Base-by-base conservation (phyloP, 2,888 invertebrate species). In the Aplocera efformata region DNA sequence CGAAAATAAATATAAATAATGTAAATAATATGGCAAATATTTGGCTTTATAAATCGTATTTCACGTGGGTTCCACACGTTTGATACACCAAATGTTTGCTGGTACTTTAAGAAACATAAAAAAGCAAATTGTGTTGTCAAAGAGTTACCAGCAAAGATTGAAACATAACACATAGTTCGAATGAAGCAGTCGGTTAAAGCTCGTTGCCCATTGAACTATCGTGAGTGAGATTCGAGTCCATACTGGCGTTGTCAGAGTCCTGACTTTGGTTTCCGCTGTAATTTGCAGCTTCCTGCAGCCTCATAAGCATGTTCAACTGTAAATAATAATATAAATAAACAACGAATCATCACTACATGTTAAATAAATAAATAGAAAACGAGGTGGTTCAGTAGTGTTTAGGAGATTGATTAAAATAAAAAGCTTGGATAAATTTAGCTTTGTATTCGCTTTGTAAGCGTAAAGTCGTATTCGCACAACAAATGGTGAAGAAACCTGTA, bases 271-370 rank as follows among this genome's bases (percentile, higher is more conserved):
- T 94, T 66, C 95, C 95, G 60, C 95, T 94, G 84, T 96, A 96
- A 82, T 96, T 97, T 31, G 98, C 97, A 13, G 97, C 98, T 86
- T 98, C 98, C 88, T 98, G 98, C 32, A 98, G 90, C 56, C 97
- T 91, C 96, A 97, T 97, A 69, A 98, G 83, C 98, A 98, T 98
- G 70, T 96, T 98, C 53, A 97, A 89, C 95, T 96, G 79, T 7
- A 27, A 38, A 32, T 33, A 28, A 33, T 9, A 10, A 10, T 9
- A 10, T 21, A 21, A 17, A 22, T 10, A 7, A 10, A 23, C 8
- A 22, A 30, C 11, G 24, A 1, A 10, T n/a, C 22, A n/a, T 6
- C 22, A 6, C 6, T n/a, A n/a, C n/a, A 22, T 22, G 3, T 7
- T 6, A n/a, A 1, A 22, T 6, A 1, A 22, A 22, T 7, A 22